Evolutionary conservation across 2,888 invertebrate species (phyloP).

Genomic region (Athripsodes cinereus): DNA sequence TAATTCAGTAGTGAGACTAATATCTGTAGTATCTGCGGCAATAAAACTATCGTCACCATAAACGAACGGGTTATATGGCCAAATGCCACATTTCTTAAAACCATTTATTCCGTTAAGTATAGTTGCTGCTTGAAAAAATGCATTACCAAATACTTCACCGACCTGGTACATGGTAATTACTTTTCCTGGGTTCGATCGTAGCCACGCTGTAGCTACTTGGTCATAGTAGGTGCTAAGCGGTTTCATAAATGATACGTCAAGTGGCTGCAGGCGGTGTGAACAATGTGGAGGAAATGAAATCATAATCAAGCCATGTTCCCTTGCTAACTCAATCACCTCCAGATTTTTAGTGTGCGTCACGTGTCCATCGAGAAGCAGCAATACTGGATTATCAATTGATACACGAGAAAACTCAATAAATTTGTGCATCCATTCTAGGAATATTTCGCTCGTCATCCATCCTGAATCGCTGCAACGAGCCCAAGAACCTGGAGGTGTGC

Average conservation of each 20-base stretch:
- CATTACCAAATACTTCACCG: background rate
- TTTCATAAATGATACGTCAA: constrained; percentile 6
- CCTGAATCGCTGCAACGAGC: background rate
- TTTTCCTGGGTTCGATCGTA: constrained; percentile 3
- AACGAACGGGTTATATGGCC: background rate
- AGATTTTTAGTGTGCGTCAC: background rate
- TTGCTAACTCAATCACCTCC: background rate
- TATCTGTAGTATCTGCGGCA: constrained; percentile 1
- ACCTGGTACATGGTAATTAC: background rate
- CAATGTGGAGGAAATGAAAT: constrained; percentile 5
- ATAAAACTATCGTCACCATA: background rate
- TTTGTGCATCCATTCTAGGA: background rate
- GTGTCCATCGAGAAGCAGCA: background rate
- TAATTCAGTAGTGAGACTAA: too few relatives aligned
- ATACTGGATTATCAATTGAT: background rate
- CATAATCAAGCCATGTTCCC: constrained; percentile 1
- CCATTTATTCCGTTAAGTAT: background rate
- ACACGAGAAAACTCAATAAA: background rate
- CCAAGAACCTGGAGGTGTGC: background rate
- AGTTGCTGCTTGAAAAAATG: background rate
- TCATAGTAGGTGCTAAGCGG: constrained; percentile 4
- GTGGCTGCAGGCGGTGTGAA: too few relatives aligned
- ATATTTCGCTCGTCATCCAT: background rate
- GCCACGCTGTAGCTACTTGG: background rate
- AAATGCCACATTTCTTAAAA: constrained; percentile 3